Conservation (phyloP, 2,888 invertebrate genomes). For the Tribolium freemani region DNA sequence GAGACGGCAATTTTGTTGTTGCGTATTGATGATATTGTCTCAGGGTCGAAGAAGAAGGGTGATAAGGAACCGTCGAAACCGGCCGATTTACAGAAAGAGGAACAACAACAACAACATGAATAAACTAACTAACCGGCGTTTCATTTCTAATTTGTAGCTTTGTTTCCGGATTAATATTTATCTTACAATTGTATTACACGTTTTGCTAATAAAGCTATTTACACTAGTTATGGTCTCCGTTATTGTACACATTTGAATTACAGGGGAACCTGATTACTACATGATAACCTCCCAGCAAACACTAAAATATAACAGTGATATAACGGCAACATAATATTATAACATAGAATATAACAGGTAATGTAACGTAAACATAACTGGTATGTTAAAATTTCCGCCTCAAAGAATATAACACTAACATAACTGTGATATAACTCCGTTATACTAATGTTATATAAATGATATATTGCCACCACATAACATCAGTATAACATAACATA, state of each 20-base stretch:
- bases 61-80: conserved; percentile 73
- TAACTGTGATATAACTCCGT: no score
- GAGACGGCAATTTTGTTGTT: conserved; percentile 95
- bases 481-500: no score
- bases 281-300: no score
- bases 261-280: no score
- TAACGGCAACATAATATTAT: no score
- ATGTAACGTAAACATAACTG: no score
- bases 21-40: conserved; percentile 98
- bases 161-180: conserved; percentile 29
- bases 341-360: no score
- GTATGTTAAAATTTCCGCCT: no score
- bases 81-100: conserved; percentile 68
- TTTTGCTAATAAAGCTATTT: conserved; percentile 41
- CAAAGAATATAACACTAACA: no score
- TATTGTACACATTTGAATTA: background rate
- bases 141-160: conserved; percentile 36
- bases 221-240: background rate
- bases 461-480: no score
- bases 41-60: conserved; percentile 87
- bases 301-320: no score
- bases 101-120: conserved; percentile 59
- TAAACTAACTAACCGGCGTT: conserved; percentile 32
- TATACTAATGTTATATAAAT: no score
- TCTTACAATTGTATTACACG: conserved; percentile 35